phyloP scores from a whole-genome alignment of 1,140 invertebrate genomes.

The Meloidogyne chitwoodi region DNA sequence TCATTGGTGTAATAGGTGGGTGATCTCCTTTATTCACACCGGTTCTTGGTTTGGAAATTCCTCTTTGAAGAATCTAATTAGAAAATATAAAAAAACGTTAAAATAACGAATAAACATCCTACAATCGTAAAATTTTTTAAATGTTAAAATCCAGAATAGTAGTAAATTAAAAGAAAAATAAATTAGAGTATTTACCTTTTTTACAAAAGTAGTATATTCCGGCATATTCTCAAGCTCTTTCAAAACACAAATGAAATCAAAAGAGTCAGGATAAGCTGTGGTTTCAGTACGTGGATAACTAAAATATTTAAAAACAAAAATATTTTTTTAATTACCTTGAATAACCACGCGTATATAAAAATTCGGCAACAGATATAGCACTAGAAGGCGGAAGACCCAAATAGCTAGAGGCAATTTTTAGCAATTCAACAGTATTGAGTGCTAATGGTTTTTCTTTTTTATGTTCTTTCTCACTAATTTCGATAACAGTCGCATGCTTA shows the following conservation, averaged over 20 bases:
- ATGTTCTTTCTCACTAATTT: conserved; percentile 42
- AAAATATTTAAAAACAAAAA: conserved; percentile 57
- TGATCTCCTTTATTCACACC: conserved; percentile 94
- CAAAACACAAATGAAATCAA: conserved; percentile 71
- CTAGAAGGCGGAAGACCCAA: conserved; percentile 72
- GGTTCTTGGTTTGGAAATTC: conserved; percentile 47
- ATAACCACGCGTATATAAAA: conserved; percentile 75
- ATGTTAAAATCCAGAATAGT: neutral
- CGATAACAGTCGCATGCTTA: neutral
- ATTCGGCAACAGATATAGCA: conserved; percentile 56
- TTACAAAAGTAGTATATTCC: conserved; percentile 35
- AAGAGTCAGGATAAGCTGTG: conserved; percentile 89
- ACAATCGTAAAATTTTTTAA: too few relatives aligned
- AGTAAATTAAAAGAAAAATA: neutral
- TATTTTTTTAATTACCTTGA: conserved; percentile 66
- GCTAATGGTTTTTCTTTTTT: conserved; percentile 70
- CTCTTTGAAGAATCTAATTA: conserved; percentile 45
- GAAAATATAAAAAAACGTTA: too few relatives aligned
- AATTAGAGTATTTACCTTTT: too few relatives aligned
- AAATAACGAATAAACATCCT: too few relatives aligned
- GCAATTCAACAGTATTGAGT: conserved; percentile 75
- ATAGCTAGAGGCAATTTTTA: conserved; percentile 85
- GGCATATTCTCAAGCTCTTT: conserved; percentile 35
- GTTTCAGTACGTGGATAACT: conserved; percentile 94
- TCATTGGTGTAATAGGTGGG: conserved; percentile 97